Percentiles rank a stretch among this genome's conserved stretches.
These are phyloP conservation scores for Halcyon chelicuti DNA, from an alignment of 2,797 vertebrate genomes.

Conservation along the genomic window DNA sequence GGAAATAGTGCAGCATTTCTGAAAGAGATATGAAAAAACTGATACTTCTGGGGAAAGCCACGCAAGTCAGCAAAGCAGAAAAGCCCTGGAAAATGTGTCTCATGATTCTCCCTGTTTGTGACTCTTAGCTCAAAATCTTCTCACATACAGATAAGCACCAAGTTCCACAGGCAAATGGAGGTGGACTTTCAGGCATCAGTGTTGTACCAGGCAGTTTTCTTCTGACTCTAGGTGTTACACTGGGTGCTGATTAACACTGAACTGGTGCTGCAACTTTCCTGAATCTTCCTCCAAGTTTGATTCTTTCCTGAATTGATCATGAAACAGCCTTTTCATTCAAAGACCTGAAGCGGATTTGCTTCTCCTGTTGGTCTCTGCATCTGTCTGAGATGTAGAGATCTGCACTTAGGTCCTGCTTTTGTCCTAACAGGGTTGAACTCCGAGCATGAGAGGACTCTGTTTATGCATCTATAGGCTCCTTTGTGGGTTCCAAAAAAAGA, in stretches of 20 bases:
- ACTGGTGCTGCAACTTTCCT: not conserved
- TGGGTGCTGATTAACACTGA: not conserved
- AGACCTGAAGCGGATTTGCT: not conserved
- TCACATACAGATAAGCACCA: not conserved
- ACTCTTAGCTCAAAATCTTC: not conserved
- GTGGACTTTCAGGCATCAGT: accelerated
- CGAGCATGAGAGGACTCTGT: not conserved
- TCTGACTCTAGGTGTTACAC: not conserved
- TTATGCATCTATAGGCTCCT: accelerated
- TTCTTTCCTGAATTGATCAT: not conserved
- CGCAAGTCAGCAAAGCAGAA: not conserved
- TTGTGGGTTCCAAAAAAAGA: not conserved
- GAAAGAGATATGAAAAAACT: not conserved
- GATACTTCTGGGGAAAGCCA: not conserved
- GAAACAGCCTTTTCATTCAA: not conserved
- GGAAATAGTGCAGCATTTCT: not conserved
- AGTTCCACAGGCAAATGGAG: not conserved
- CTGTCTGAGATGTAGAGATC: not conserved
- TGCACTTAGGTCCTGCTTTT: not conserved
- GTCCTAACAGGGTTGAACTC: not conserved
- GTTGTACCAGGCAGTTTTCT: not conserved
- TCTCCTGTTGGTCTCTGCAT: not conserved
- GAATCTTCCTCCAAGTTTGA: not conserved
- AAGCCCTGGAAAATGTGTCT: not conserved
- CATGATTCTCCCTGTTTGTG: not conserved